Conservation (phyloP, 2,888 invertebrate genomes). For the Plemyria rubiginata region DNA sequence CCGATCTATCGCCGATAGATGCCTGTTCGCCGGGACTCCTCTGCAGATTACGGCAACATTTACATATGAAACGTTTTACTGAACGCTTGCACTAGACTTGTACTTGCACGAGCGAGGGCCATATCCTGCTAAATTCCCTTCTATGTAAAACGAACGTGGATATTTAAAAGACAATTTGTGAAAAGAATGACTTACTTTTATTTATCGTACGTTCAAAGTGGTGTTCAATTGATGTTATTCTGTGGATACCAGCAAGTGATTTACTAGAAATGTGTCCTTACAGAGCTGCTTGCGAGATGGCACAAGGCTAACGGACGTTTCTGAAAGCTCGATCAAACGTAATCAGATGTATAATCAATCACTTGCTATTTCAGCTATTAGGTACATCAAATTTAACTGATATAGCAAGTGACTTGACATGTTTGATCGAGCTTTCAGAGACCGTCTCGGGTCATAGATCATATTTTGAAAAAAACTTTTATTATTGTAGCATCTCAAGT, state of each 20-base stretch:
- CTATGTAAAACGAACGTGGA: constrained; percentile 58
- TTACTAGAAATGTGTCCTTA: constrained; percentile 1
- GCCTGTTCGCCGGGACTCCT: constrained; percentile 63
- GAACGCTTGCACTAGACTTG: constrained; percentile 71
- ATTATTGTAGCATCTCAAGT: too few relatives aligned
- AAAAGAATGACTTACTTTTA: constrained; percentile 46
- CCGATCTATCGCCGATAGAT: constrained; percentile 72
- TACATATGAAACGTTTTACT: constrained; percentile 81
- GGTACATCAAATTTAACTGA: too few relatives aligned
- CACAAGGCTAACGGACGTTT: too few relatives aligned
- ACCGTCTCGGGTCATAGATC: too few relatives aligned
- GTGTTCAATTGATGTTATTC: constrained; percentile 41
- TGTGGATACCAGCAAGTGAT: constrained; percentile 11
- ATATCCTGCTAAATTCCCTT: constrained; percentile 61
- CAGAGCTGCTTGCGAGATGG: background rate
- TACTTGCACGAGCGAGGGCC: constrained; percentile 62
- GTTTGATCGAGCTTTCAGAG: too few relatives aligned
- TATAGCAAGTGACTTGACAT: too few relatives aligned
- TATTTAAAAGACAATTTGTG: constrained; percentile 54
- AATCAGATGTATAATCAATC: too few relatives aligned
- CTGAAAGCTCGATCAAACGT: too few relatives aligned
- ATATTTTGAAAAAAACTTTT: too few relatives aligned
- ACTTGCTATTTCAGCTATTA: too few relatives aligned
- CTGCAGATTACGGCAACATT: constrained; percentile 77
- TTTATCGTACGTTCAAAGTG: constrained; percentile 48